phyloP scores from a whole-genome alignment of 2,888 invertebrate species.

The Toxonevra muliebris region DNA sequence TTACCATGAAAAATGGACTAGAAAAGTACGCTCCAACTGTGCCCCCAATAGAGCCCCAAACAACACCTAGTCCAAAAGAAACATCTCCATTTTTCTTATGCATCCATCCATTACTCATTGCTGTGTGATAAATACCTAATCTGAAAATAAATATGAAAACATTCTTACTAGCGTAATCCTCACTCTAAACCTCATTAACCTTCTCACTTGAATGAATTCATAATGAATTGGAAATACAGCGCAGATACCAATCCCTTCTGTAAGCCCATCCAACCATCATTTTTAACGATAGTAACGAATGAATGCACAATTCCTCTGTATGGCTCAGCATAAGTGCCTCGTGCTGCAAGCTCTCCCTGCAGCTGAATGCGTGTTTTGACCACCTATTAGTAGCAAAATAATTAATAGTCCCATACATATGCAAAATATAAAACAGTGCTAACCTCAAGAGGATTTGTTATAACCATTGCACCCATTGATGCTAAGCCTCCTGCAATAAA shows the following conservation, averaged over 20 bases:
- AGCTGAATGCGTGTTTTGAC: constrained; percentile 89
- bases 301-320: constrained; percentile 84
- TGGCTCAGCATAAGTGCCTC: constrained; percentile 76
- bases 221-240: constrained; percentile 84
- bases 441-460: constrained; percentile 84
- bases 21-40: constrained; percentile 80
- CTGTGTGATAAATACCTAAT: constrained; percentile 78
- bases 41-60: constrained; percentile 82
- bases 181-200: not conserved
- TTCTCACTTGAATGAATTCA: constrained; percentile 74
- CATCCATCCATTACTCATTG: constrained; percentile 73
- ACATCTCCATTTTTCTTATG: constrained; percentile 71
- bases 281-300: constrained; percentile 77
- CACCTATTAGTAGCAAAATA: constrained; percentile 45
- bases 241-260: constrained; percentile 87
- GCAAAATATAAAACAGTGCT: constrained; percentile 12
- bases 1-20: constrained; percentile 87
- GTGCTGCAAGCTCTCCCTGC: constrained; percentile 82
- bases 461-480: constrained; percentile 82
- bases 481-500: constrained; percentile 74
- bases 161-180: not conserved
- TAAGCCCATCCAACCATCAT: constrained; percentile 81
- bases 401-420: not conserved
- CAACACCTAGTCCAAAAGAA: constrained; percentile 72
- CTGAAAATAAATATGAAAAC: constrained; percentile 61